Percentiles rank a stretch among this genome's conserved stretches.
Conservation (phyloP, 2,888 invertebrate species). For the Scaptomyza tumidula region DNA sequence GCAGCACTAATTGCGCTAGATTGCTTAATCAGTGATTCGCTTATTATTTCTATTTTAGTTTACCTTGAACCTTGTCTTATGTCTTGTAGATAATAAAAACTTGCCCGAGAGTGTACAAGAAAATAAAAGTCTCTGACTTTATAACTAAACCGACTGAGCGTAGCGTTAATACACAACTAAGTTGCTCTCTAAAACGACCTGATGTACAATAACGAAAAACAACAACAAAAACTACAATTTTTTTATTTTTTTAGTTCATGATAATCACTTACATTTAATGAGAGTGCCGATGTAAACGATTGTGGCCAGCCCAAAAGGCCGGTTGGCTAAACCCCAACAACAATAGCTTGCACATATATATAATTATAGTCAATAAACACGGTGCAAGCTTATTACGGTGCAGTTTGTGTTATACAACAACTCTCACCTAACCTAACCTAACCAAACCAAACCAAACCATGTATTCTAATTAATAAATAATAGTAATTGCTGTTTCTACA, state of each 20-base stretch:
- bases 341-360: constrained; percentile 27
- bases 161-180: constrained; percentile 43
- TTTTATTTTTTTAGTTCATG: background rate
- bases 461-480: background rate
- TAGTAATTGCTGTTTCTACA: constrained; percentile 1
- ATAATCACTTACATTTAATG: constrained; percentile 40
- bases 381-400: constrained; percentile 5
- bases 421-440: background rate
- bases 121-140: background rate
- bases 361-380: constrained; percentile 37
- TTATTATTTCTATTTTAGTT: constrained; percentile 4
- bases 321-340: constrained; percentile 19
- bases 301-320: background rate
- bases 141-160: constrained; percentile 27
- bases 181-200: background rate
- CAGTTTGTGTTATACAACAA: background rate
- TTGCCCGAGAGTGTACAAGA: constrained; percentile 1
- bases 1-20: constrained; percentile 3
- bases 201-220: background rate
- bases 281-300: constrained; percentile 8
- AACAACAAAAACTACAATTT: background rate
- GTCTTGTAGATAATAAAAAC: too few species aligned
- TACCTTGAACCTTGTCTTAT: constrained; percentile 1
- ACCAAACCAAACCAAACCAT: background rate
- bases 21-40: constrained; percentile 11